Base-by-base conservation (phyloP, 2,797 vertebrate species). In the Selene dorsalis region DNA sequence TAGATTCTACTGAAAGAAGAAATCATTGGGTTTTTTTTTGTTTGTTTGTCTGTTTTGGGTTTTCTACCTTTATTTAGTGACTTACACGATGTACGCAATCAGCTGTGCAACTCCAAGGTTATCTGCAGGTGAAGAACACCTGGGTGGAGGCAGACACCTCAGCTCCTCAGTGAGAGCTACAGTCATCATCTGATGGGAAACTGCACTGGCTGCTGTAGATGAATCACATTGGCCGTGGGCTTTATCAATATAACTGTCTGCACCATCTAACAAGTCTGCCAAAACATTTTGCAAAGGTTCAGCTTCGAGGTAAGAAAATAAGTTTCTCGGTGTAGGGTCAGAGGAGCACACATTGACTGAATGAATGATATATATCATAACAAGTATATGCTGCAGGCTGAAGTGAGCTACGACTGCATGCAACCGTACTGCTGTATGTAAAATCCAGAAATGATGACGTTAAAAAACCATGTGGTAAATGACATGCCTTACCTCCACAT, bases 161-260 rank as follows among this genome's bases (percentile, higher is more conserved):
- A 60, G 67, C 69, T 80, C 65, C 68, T 76, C 69, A 41, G 79
- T 43, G 67, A 58, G 53, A 84, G 80, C 79, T 77, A 2, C 30
- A 72, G 61, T 69, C 79, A 77, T 71, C 67, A 67, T 75, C 75
- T 63, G 84, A 84, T 79, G 73, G 78, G 67, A 71, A 71, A 79
- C 59, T 28, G 71, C 17, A 20, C 74, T 60, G 63, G 39, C 77
- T 83, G 79, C 75, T 80, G 77, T 10, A 73, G 65, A 87, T 84
- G 88, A 90, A 86, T 87, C 89, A 84, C 71, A 60, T 26, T 47
- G 77, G 74, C 82, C 86, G 60, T 62, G 82, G 79, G 76, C 82
- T 88, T 88, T 81, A 87, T 91, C 88, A 89, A 89, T 90, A 86
- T 48, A 69, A 70, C 84, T 57, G 77, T 91, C 90, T 88, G 84